Evolutionary conservation across 2,797 vertebrate genomes (phyloP).

Genomic region (Myiothlypis coronata): DNA sequence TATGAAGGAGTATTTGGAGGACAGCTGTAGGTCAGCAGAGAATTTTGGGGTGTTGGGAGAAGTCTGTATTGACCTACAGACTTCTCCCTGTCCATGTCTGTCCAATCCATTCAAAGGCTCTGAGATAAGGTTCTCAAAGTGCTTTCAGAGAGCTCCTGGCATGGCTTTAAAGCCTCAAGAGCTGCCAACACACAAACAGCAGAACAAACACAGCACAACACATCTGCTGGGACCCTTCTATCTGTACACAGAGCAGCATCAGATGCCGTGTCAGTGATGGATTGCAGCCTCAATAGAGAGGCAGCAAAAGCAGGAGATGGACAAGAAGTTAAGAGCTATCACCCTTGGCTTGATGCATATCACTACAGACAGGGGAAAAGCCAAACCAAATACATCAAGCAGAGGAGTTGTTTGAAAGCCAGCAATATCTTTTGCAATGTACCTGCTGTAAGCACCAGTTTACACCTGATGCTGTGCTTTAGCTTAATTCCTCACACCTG

Average conservation of each 20-base stretch:
- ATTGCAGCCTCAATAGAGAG: neutral
- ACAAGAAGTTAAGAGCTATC: neutral
- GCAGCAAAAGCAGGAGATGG: neutral
- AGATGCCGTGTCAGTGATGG: neutral
- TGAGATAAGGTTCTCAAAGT: fast-evolving
- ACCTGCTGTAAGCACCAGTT: neutral
- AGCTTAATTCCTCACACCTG: neutral
- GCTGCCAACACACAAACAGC: neutral
- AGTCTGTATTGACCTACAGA: neutral
- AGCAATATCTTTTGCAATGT: neutral
- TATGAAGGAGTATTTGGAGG: neutral
- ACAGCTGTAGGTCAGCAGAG: neutral
- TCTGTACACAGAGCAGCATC: neutral
- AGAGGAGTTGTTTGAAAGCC: neutral
- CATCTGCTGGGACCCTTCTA: neutral
- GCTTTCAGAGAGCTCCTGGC: neutral
- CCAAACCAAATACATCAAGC: neutral
- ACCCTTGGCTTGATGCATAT: neutral
- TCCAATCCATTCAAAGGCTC: neutral
- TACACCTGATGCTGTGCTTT: neutral
- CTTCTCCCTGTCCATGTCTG: neutral
- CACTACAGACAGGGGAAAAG: neutral
- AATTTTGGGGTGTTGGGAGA: neutral
- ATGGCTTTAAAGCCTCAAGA: neutral
- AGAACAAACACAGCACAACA: fast-evolving